These are phyloP conservation scores for Epizoanthus ramosus DNA, from an alignment of 92 coral and sea anemone genomes.

Conservation along the genomic window DNA sequence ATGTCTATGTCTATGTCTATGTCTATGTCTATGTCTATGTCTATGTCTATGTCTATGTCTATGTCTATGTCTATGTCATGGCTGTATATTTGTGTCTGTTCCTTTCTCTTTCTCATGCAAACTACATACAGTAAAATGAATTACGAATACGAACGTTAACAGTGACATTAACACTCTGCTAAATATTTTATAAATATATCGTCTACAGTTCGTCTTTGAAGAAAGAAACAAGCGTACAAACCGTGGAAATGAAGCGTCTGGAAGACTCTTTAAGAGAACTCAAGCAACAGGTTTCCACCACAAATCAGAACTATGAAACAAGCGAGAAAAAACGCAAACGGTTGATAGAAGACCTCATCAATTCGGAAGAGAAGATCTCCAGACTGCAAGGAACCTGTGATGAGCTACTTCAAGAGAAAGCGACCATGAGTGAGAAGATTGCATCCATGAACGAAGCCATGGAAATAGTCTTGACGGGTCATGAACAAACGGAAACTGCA, in stretches of 20 bases:
- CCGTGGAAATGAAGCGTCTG: conserved; percentile 70
- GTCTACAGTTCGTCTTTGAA: conserved; percentile 49
- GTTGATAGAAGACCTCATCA: conserved; percentile 63
- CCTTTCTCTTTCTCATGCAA: too few relatives aligned
- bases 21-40: too few relatives aligned
- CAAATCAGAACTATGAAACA: conserved; percentile 56
- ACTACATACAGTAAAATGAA: too few relatives aligned
- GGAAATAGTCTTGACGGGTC: conserved; percentile 64
- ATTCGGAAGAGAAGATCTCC: conserved; percentile 70
- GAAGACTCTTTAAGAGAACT: conserved; percentile 64
- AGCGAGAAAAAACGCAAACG: conserved; percentile 71
- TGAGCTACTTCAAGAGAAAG: conserved; percentile 75
- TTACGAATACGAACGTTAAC: too few relatives aligned
- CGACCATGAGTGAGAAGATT: conserved; percentile 59
- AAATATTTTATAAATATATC: not conserved
- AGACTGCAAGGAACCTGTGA: conserved; percentile 76
- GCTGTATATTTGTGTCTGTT: too few relatives aligned
- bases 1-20: too few relatives aligned
- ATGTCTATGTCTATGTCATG: too few relatives aligned
- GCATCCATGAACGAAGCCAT: conserved; percentile 73
- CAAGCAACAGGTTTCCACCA: conserved; percentile 50
- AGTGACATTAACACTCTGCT: too few relatives aligned
- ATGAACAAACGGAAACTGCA: conserved; percentile 65
- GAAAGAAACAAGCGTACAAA: conserved; percentile 74
- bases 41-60: too few relatives aligned